Evolutionary conservation across 2,888 invertebrate genomes (phyloP), one percentile per base, ranked within the genome.

Genomic region (Cryptus viduatorius): DNA sequence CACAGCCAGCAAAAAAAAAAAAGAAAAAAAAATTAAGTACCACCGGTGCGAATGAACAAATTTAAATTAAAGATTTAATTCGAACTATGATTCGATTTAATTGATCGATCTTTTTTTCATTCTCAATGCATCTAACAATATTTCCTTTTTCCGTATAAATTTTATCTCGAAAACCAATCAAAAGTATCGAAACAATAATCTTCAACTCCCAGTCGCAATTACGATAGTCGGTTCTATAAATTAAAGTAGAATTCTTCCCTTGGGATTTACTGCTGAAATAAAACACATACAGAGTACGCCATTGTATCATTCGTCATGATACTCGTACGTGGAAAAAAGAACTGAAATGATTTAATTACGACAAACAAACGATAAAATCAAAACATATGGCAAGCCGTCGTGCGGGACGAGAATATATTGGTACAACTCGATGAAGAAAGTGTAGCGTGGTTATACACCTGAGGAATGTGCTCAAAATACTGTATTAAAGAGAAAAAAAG

Each of bases 391-490:
- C 61, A 75, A 19, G 61, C 48, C 79, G 84, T 81, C 75, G 84
- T 10, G 19, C 77, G 61, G 69, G 83, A 79, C 79, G 80, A 79
- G 84, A 69, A 81, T 82, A 90, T 92, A 93, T 93, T 92, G 93
- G 92, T 93, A 92, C 93, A 93, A 93, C 93, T 93, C 92, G 90
- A 90, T 90, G 91, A 93, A 91, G 92, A 92, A 92, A 93, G 93
- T 92, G 93, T 92, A 92, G 92, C 93, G 91, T 93, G 92, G 92
- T 93, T 93, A 93, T 92, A 93, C 92, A 93, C 92, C 91, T 91
- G 92, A 93, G 92, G 91, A 91, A 93, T 92, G 93, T 93, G 93
- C 93, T 93, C 92, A 93, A 92, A 93, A 93, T 92, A 92, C 91
- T 92, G 92, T 92, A 93, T 92, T 92, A 92, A 91, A 90, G 89